These are phyloP conservation scores for Patella depressa DNA, from an alignment of 2,888 invertebrate species.

Conservation along the genomic window DNA sequence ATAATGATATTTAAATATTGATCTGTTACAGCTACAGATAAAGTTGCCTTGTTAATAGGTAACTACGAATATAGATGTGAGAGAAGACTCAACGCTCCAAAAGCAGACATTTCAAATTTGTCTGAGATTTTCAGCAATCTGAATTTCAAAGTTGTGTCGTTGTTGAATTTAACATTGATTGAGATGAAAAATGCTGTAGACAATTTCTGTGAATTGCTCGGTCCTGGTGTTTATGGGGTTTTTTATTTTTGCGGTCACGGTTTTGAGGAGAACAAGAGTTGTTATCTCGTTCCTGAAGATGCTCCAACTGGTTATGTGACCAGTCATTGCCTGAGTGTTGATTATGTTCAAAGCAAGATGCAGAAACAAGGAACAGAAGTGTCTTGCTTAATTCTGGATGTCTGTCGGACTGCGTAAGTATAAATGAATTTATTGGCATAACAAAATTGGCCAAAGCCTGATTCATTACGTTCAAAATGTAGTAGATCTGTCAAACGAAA, in stretches of 20 bases:
- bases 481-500: no score
- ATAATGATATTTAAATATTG: no score
- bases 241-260: conserved; percentile 73
- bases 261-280: conserved; percentile 71
- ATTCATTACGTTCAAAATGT: not conserved
- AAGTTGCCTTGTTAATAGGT: conserved; percentile 72
- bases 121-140: conserved; percentile 60
- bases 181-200: conserved; percentile 70
- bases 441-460: not conserved
- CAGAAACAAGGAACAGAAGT: conserved; percentile 67
- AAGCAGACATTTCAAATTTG: conserved; percentile 59
- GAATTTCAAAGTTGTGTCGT: conserved; percentile 71
- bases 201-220: conserved; percentile 70
- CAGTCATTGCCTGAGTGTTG: conserved; percentile 64
- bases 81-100: conserved; percentile 59
- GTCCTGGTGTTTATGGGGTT: conserved; percentile 66
- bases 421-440: not conserved
- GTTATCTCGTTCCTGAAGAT: conserved; percentile 72
- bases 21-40: conserved; percentile 67
- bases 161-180: conserved; percentile 70
- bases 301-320: conserved; percentile 67
- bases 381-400: conserved; percentile 71
- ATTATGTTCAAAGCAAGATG: conserved; percentile 63
- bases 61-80: conserved; percentile 71
- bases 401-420: conserved; percentile 67